phyloP scores from a whole-genome alignment of 1,140 invertebrate species.

The Drosophila asahinai region DNA sequence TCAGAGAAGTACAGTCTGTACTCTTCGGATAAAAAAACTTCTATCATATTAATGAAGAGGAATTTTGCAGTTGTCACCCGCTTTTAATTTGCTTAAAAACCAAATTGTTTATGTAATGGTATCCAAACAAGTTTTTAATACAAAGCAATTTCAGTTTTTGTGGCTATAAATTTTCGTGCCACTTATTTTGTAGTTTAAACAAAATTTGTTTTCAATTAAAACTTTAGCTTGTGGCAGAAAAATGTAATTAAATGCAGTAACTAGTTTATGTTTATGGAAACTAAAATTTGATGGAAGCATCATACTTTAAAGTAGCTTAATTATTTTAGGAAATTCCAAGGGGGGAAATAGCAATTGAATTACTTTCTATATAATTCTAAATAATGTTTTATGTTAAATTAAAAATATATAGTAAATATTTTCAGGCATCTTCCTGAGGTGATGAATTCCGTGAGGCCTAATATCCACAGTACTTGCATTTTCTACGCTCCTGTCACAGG shows the following conservation, averaged over 20 bases:
- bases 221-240: neutral
- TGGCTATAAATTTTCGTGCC: neutral
- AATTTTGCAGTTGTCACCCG: no score
- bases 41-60: neutral
- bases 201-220: constrained; percentile 13
- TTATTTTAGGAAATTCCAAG: no score
- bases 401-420: no score
- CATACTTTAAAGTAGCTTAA: no score
- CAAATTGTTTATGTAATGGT: neutral
- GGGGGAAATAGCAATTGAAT: neutral
- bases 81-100: neutral
- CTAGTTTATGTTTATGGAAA: neutral
- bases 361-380: no score
- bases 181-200: neutral
- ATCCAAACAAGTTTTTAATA: neutral
- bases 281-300: no score
- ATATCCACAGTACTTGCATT: constrained; percentile 17
- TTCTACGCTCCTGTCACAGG: constrained; percentile 22
- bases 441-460: neutral
- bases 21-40: neutral
- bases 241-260: neutral
- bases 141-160: neutral
- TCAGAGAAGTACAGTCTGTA: constrained; percentile 21
- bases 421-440: neutral
- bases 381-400: no score